Base-by-base conservation (phyloP, 2,113 vertebrate genomes). In the Callaeas wilsoni region DNA sequence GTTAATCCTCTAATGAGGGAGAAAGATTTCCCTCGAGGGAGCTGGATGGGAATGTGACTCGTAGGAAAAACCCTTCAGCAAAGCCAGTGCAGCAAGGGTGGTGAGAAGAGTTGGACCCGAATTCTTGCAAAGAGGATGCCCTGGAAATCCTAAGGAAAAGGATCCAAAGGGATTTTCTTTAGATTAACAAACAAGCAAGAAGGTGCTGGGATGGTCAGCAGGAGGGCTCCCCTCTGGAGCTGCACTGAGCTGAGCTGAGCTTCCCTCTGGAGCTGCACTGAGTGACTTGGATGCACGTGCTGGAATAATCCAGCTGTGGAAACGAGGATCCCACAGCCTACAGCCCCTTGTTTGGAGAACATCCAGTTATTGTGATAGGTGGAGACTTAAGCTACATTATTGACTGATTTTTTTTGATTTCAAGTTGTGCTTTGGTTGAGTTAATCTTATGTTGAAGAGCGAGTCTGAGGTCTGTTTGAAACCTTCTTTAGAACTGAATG, bases 201-300 rank as follows among this genome's bases (percentile, higher is more conserved):
- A 49, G 14, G 23, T 70, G 39, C 39, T 65, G 67, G 44, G 12
- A 10, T 30, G 27, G 35, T 39, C 9, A 60, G 30, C 2, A 22
- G 65, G 57, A 55, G 29, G 29, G 33, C 2, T 87, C 10, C 19
- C 15, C 46, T 71, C 49, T 13, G 20, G 39, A 42, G 41, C n/a
- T n/a, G n/a, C n/a, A 26, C 33, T 60, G 55, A 13, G 16, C 73
- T 41, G 75, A 15, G 47, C 37, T 79, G n/a, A n/a, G n/a, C n/a
- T n/a, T 23, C 25, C 49, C 25, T 56, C 56, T 4, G n/a, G 42
- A 39, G n/a, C 64, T 81, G 41, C 41, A 4, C 56, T 6, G 23
- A 60, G 42, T 1, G 1, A 29, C 37, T 46, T 1, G 7, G 32
- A 1, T 56, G 76, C 33, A 25, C 0, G 0, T 42, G 47, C 39